phyloP scores from a whole-genome alignment of 2,888 invertebrate genomes.

The Sinhomidia bicolor region DNA sequence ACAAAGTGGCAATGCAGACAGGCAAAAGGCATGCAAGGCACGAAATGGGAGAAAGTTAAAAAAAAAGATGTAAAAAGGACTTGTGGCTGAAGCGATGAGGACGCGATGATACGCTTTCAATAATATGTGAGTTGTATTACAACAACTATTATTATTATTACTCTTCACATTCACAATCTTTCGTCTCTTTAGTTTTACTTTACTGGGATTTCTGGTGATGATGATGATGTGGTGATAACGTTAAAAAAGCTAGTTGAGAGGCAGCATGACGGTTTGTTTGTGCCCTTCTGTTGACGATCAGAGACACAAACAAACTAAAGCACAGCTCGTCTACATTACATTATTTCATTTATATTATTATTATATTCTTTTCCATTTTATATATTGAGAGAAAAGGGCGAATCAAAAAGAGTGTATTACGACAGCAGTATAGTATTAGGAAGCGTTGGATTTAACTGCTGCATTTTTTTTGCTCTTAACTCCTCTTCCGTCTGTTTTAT shows the following conservation, averaged over 20 bases:
- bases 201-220: neutral
- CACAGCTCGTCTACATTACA: neutral
- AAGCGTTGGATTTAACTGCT: slow-evolving; percentile 26
- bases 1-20: neutral
- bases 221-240: neutral
- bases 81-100: slow-evolving; percentile 17
- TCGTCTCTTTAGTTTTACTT: slow-evolving; percentile 21
- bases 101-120: slow-evolving; percentile 35
- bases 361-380: slow-evolving; percentile 6
- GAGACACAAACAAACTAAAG: neutral
- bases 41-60: neutral
- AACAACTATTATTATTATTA: slow-evolving; percentile 37
- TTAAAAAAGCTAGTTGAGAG: slow-evolving; percentile 4
- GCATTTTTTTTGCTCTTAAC: slow-evolving; percentile 4
- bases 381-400: slow-evolving; percentile 5
- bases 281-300: neutral
- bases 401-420: slow-evolving; percentile 25
- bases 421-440: neutral
- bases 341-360: slow-evolving; percentile 13
- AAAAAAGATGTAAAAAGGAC: slow-evolving; percentile 13
- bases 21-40: neutral
- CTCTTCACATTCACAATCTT: slow-evolving; percentile 15
- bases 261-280: slow-evolving; percentile 35
- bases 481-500: slow-evolving; percentile 44
- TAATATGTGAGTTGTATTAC: slow-evolving; percentile 45